phyloP scores from a whole-genome alignment of 2,888 invertebrate species.

The Habroteleia sp. region DNA sequence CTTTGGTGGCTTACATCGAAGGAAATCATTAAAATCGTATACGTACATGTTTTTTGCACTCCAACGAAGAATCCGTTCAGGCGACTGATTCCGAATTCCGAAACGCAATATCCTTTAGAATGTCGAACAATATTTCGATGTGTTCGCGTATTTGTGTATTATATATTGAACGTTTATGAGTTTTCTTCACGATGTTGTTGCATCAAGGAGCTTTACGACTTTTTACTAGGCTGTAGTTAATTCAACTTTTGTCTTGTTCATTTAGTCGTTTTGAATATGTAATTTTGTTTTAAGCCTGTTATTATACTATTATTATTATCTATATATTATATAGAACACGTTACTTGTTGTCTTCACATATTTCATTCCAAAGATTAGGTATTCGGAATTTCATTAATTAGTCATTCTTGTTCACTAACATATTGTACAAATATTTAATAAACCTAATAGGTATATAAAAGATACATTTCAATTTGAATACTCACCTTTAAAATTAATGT shows the following conservation, averaged over 20 bases:
- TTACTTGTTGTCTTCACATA: constrained; percentile 1
- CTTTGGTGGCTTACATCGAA: constrained; percentile 58
- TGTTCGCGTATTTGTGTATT: constrained; percentile 33
- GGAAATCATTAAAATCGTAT: constrained; percentile 62
- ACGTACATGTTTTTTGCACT: constrained; percentile 58
- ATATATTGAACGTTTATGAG: constrained; percentile 54
- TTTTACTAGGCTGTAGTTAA: constrained; percentile 45
- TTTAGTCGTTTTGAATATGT: constrained; percentile 42
- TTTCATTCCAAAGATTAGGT: too few relatives aligned
- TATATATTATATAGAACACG: too few relatives aligned
- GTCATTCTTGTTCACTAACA: too few relatives aligned
- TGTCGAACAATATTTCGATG: constrained; percentile 53
- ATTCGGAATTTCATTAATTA: too few relatives aligned
- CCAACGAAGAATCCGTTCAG: constrained; percentile 35
- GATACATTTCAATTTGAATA: too few relatives aligned
- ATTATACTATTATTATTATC: constrained; percentile 38
- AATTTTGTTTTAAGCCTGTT: constrained; percentile 34
- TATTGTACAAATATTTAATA: too few relatives aligned
- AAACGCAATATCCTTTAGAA: constrained; percentile 50
- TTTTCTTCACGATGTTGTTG: constrained; percentile 41
- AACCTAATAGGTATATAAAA: too few relatives aligned
- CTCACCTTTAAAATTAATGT: constrained; percentile 77
- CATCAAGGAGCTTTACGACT: constrained; percentile 55
- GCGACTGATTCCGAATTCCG: constrained; percentile 57
- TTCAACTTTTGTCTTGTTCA: constrained; percentile 47